Base-by-base conservation (phyloP, 2,797 vertebrate species). In the Champsocephalus gunnari region DNA sequence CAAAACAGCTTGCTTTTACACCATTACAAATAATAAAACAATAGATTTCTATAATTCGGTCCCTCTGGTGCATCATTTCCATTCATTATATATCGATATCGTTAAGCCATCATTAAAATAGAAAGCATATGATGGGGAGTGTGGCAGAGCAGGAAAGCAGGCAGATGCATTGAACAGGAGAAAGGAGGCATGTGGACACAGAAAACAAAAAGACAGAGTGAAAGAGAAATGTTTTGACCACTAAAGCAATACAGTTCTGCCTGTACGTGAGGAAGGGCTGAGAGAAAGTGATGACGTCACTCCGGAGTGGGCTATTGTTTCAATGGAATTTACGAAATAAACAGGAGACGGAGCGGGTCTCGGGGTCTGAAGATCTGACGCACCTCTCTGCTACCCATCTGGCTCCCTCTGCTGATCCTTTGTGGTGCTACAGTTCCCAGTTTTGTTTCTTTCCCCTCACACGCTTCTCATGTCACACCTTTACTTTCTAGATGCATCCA, bases 311-410 rank as follows among this genome's bases (percentile, higher is more conserved):
- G 4, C 73, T 56, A 75, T 86, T 90, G 85, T 89, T 80, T 81
- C 58, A 75, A 1, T 53, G 77, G 82, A 87, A 88, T 90, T 78
- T 59, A 21, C 56, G 61, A 70, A 84, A 80, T 75, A 82, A 88
- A 85, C 82, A 81, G 45, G 44, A 73, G 71, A 76, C 64, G 76
- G 68, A 73, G 58, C 58, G 64, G 84, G 85, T 65, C 17, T 66
- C 50, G 24, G 13, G 44, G 17, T 0, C n/a, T 13, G 5, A 38
- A 7, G 50, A 41, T 3, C 56, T 11, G 8, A 12, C 51, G 10
- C 51, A 16, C 1, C 41, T 43, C 13, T 21, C 24, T 62, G 2
- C 19, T 72, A 32, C 70, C 72, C 21, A 2, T 76, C 3, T 87
- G 79, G 60, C 81, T 77, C 87, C 81, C 65, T 79, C 90, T 87